These are phyloP conservation scores for Muscicapa adusta DNA, from an alignment of 2,113 vertebrate genomes.

Conservation along the genomic window DNA sequence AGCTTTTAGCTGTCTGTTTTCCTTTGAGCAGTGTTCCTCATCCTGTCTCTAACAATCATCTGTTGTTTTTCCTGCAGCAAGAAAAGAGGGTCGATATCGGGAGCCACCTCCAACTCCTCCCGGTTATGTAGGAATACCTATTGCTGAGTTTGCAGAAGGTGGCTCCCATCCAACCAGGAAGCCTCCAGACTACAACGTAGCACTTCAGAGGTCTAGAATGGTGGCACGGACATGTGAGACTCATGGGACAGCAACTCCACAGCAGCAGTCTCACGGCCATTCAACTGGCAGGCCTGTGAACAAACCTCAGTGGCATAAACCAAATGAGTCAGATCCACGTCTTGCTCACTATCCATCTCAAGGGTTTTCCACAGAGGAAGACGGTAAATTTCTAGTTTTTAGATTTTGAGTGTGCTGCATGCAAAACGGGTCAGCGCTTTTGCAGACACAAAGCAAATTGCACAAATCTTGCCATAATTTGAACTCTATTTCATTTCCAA, in stretches of 20 bases:
- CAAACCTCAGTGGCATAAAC: conserved; percentile 82
- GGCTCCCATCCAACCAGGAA: conserved; percentile 82
- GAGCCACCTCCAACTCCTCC: conserved; percentile 96
- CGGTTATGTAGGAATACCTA: conserved; percentile 91
- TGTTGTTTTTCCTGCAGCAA: conserved; percentile 73
- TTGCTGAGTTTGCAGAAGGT: conserved; percentile 87
- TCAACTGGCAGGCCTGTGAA: conserved; percentile 57
- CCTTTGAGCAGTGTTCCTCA: not conserved
- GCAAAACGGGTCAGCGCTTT: not conserved
- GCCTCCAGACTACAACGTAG: conserved; percentile 94
- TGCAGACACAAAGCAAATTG: not conserved
- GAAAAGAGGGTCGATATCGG: conserved; percentile 92
- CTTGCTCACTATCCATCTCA: conserved; percentile 71
- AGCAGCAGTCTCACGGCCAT: conserved; percentile 70
- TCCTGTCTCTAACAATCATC: not conserved
- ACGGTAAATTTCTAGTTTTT: conserved; percentile 82
- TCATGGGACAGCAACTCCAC: conserved; percentile 57
- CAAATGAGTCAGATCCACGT: conserved; percentile 78
- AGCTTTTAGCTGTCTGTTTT: not conserved
- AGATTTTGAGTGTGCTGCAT: conserved; percentile 2
- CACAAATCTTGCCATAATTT: not conserved
- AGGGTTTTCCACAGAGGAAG: conserved; percentile 81
- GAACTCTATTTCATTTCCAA: not conserved
- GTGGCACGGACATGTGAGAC: conserved; percentile 86
- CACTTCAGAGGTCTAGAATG: conserved; percentile 94